phyloP scores from a whole-genome alignment of 1,140 invertebrate genomes.

The Rhizoglyphus robini region DNA sequence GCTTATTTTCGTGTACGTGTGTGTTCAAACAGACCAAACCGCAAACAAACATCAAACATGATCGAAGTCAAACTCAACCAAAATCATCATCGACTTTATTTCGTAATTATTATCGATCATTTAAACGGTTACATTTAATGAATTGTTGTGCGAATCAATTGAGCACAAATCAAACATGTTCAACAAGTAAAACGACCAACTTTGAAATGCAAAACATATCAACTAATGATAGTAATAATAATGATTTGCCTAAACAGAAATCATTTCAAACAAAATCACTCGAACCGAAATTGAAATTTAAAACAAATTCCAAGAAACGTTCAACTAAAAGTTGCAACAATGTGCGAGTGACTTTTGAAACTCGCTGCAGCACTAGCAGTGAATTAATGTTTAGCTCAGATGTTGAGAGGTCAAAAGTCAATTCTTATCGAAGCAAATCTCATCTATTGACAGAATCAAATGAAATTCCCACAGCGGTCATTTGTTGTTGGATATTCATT shows the following conservation, averaged over 20 bases:
- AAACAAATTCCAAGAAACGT: not conserved
- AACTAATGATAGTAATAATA: not conserved
- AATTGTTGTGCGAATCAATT: not conserved
- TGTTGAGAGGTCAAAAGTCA: not conserved
- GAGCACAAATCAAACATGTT: not conserved
- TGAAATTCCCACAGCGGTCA: not conserved
- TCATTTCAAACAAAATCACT: too few species aligned
- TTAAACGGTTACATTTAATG: not conserved
- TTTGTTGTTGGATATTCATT: not conserved
- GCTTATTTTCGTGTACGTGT: not conserved
- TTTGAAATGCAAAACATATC: not conserved
- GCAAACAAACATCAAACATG: not conserved
- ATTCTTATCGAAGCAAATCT: not conserved
- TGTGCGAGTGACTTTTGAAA: not conserved
- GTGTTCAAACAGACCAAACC: too few species aligned
- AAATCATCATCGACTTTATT: too few species aligned
- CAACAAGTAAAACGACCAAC: not conserved
- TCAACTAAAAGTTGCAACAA: not conserved
- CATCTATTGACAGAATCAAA: not conserved
- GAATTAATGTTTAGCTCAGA: too few species aligned
- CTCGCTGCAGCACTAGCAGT: too few species aligned
- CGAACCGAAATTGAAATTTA: too few species aligned
- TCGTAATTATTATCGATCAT: not conserved
- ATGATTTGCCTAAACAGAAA: not conserved
- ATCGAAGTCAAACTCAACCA: not conserved